These are phyloP conservation scores for Polydrusus tereticollis DNA, from an alignment of 2,888 invertebrate species.

Conservation along the genomic window DNA sequence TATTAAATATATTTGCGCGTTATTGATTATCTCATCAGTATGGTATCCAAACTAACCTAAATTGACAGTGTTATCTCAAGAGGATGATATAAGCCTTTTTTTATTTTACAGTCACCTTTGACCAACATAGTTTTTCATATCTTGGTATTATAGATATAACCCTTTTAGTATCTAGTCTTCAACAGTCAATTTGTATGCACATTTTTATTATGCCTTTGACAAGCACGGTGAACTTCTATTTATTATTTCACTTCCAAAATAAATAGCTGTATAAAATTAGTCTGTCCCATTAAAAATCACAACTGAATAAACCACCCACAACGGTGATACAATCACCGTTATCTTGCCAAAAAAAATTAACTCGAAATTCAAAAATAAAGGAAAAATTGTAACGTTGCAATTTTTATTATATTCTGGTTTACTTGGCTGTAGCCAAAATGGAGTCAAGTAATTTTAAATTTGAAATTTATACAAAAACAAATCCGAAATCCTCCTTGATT, in stretches of 20 bases:
- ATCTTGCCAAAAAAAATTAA: conserved; percentile 6
- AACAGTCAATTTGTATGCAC: too few species aligned
- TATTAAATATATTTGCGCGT: too few species aligned
- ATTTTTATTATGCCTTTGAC: too few species aligned
- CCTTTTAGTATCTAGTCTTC: too few species aligned
- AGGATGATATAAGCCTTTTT: too few species aligned
- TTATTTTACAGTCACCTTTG: too few species aligned
- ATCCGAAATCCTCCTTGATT: not conserved
- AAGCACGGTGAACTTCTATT: too few species aligned
- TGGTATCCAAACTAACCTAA: too few species aligned
- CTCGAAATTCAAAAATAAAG: conserved; percentile 2
- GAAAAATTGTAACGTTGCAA: not conserved
- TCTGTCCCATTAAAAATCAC: not conserved
- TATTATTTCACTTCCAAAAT: not conserved
- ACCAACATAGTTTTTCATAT: too few species aligned
- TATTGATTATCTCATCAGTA: too few species aligned
- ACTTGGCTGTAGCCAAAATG: not conserved
- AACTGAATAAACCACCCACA: not conserved
- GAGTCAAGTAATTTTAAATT: not conserved
- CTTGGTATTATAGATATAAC: too few species aligned
- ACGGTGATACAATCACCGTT: not conserved
- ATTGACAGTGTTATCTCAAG: too few species aligned
- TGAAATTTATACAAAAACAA: not conserved
- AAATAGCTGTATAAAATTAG: not conserved
- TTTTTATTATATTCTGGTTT: not conserved